phyloP scores from a whole-genome alignment of 1,140 invertebrate species.

The Drosophila nigrodunni region DNA sequence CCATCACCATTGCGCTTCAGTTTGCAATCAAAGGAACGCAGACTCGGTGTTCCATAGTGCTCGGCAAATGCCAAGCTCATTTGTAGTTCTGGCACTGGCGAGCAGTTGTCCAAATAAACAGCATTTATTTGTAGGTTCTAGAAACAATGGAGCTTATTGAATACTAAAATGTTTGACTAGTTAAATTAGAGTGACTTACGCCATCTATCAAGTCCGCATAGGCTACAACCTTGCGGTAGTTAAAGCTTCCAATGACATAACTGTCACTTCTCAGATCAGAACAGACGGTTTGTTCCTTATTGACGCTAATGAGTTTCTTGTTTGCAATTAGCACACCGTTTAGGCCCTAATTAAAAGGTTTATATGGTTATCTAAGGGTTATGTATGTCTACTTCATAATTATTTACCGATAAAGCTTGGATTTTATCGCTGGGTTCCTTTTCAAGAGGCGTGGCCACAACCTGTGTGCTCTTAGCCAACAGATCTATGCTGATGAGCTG shows the following conservation, averaged over 20 bases:
- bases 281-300: conserved; percentile 67
- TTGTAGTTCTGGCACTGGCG: conserved; percentile 59
- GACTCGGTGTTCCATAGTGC: conserved; percentile 67
- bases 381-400: not conserved
- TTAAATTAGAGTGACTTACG: conserved; percentile 36
- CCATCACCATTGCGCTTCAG: conserved; percentile 84
- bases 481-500: conserved; percentile 86
- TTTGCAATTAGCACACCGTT: conserved; percentile 67
- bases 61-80: conserved; percentile 55
- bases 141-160: not conserved
- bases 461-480: conserved; percentile 70
- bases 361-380: not conserved
- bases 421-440: conserved; percentile 41
- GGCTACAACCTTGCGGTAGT: conserved; percentile 65
- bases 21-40: conserved; percentile 85
- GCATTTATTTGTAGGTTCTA: conserved; percentile 72
- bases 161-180: not conserved
- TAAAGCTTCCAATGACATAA: conserved; percentile 67
- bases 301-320: conserved; percentile 64
- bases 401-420: conserved; percentile 50
- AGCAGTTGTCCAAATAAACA: conserved; percentile 68
- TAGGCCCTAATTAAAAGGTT: conserved; percentile 52
- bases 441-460: conserved; percentile 57
- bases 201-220: conserved; percentile 58
- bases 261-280: conserved; percentile 47